Evolutionary conservation across 2,113 vertebrate species (phyloP).

Genomic region (Bubo bubo): DNA sequence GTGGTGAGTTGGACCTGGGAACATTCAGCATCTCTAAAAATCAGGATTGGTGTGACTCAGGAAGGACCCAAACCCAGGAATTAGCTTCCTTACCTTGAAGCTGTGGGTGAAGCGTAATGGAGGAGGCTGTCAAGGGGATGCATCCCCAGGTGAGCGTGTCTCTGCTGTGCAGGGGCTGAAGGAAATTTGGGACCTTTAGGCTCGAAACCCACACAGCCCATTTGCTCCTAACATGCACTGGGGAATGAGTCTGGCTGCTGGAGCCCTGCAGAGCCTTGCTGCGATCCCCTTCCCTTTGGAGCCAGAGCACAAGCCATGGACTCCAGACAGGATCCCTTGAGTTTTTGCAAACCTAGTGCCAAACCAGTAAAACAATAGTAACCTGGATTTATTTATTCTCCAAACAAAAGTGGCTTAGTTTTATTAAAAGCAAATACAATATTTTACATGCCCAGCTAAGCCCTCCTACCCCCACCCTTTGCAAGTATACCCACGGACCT

Average conservation of each 20-base stretch:
- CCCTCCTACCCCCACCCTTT: not conserved
- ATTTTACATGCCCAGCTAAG: not conserved
- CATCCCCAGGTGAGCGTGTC: fast-evolving
- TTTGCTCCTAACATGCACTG: fast-evolving
- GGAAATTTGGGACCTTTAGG: not conserved
- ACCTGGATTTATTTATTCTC: not conserved
- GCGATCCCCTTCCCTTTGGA: not conserved
- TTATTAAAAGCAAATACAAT: constrained; percentile 26
- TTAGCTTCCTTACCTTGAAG: not conserved
- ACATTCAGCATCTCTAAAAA: not conserved
- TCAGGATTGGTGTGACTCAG: not conserved
- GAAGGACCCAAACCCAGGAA: not conserved
- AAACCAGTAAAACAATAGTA: not conserved
- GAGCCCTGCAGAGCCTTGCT: not conserved
- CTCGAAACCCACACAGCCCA: fast-evolving
- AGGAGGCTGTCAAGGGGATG: not conserved
- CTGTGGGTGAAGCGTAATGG: not conserved
- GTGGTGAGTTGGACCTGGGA: fast-evolving
- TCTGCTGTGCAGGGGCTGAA: not conserved
- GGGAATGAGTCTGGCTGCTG: fast-evolving
- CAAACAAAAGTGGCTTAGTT: not conserved
- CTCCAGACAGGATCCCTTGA: not conserved
- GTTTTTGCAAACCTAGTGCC: not conserved
- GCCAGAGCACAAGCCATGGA: not conserved
- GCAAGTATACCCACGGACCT: not conserved